Evolutionary conservation across 2,113 vertebrate genomes (phyloP), one percentile per base, ranked within the genome.

Genomic region (Benthochromis sp.): DNA sequence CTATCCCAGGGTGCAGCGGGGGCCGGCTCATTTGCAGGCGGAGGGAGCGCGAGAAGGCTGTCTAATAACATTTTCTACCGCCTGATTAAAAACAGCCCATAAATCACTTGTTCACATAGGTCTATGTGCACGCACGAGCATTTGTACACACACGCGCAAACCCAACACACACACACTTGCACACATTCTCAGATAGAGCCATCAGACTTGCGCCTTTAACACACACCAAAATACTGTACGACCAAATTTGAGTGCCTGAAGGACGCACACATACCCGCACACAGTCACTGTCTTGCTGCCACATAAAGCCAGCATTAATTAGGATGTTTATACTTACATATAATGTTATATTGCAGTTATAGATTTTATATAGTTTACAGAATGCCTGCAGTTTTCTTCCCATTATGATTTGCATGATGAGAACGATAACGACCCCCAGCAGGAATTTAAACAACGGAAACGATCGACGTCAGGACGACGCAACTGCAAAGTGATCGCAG

Each of bases 61-160:
- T 95, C 92, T 94, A 95, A 95, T 95, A 93, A 93, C 92, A 91
- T 94, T 94, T 94, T 93, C 90, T 71, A 93, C 57, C 57, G 88
- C 43, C 92, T 95, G 93, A 94, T 95, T 96, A 95, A 94, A 95
- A 94, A 91, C 90, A 91, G 90, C 88, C 84, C 94, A 93, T 96
- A 93, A 96, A 95, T 94, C 94, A 93, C 89, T 86, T 83, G 89
- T 86, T 84, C 90, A 76, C 92, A 82, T 57, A 63, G 84, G 88
- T 86, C 52, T 84, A 45, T 82, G 52, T 29, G 50, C 88, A 47
- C 9, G 31, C 90, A 69, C 84, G 6, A 52, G 3, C 84, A 19
- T 36, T 40, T 40, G n/a, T 7, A 86, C 81, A 54, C 63, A 57
- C 84, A n/a, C 38, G 7, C 17, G 4, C 31, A 53, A 36, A 50